Conservation (phyloP, 2,888 invertebrate species). For the Nasonovia ribisnigri region DNA sequence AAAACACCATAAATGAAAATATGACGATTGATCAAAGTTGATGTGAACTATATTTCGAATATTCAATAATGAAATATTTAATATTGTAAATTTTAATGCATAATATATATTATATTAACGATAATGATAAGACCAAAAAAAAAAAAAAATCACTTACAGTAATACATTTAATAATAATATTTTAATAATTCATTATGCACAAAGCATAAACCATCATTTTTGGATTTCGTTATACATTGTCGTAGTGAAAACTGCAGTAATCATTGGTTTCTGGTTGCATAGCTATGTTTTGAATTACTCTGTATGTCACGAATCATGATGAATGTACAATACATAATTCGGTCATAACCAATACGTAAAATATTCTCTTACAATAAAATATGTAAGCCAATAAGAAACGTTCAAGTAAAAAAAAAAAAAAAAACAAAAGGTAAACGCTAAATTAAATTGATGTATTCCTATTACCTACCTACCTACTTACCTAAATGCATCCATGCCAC, state of each 20-base stretch:
- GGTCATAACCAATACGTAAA: not conserved
- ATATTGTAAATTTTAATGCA: too few species aligned
- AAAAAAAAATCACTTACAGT: not conserved
- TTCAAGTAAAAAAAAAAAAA: conserved; percentile 8
- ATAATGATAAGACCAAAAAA: not conserved
- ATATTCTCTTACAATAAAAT: not conserved
- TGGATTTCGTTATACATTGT: not conserved
- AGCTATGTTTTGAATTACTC: not conserved
- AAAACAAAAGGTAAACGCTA: not conserved
- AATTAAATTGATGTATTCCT: not conserved
- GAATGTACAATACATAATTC: not conserved
- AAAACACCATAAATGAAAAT: not conserved
- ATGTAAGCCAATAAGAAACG: conserved; percentile 40
- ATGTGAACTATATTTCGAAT: not conserved
- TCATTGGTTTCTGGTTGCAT: not conserved
- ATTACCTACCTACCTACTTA: not conserved
- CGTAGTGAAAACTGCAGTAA: not conserved
- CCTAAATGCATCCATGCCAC: not conserved
- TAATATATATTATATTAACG: not conserved
- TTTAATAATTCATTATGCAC: not conserved
- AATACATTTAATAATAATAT: not conserved
- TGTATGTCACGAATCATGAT: conserved; percentile 33
- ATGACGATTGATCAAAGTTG: not conserved
- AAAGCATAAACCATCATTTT: not conserved
- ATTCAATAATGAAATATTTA: too few species aligned